Conservation (phyloP, 1,140 invertebrate species). For the Chymomyza costata region DNA sequence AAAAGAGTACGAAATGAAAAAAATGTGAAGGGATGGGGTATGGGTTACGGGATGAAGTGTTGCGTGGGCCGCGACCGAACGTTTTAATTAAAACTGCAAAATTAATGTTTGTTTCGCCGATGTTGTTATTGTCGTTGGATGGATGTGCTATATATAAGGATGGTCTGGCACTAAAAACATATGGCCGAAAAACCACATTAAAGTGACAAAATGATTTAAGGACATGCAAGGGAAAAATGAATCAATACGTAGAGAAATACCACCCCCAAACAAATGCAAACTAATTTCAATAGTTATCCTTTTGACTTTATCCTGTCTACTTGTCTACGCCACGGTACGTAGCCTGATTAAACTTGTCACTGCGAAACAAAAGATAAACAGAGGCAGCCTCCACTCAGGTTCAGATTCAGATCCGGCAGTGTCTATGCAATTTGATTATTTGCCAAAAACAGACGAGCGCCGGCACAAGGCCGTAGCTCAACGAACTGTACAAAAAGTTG, state of each 20-base stretch:
- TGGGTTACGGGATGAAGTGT: background rate
- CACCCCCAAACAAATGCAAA: conserved; percentile 36
- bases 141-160: too few relatives aligned
- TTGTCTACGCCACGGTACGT: conserved; percentile 19
- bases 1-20: conserved; percentile 10
- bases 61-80: conserved; percentile 21
- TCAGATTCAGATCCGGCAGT: conserved; percentile 27
- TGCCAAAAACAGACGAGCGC: conserved; percentile 58
- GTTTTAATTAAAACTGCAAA: conserved; percentile 69
- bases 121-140: too few relatives aligned
- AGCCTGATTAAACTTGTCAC: conserved; percentile 71
- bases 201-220: conserved; percentile 64
- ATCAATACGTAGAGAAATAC: conserved; percentile 48
- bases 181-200: conserved; percentile 31
- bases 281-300: conserved; percentile 72
- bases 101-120: conserved; percentile 46
- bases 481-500: conserved; percentile 14
- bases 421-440: conserved; percentile 71
- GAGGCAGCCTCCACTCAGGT: conserved; percentile 31
- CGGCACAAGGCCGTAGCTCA: conserved; percentile 8
- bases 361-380: conserved; percentile 70
- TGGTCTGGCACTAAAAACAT: conserved; percentile 13
- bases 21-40: conserved; percentile 8
- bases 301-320: conserved; percentile 35
- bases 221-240: conserved; percentile 27